These are phyloP conservation scores for Trichogramma dendrolimi DNA, from an alignment of 2,888 invertebrate genomes.

Conservation along the genomic window DNA sequence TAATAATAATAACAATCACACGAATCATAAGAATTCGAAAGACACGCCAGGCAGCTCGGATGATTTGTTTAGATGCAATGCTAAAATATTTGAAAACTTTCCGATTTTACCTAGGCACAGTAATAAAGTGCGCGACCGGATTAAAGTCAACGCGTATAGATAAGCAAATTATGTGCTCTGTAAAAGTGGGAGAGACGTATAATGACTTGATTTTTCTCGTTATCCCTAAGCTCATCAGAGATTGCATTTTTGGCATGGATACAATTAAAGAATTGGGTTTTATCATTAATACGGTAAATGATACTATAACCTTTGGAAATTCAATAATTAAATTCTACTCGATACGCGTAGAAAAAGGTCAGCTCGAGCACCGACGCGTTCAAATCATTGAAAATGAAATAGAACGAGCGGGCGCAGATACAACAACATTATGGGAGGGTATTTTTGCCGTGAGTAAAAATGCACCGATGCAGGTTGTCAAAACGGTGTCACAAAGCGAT, in stretches of 20 bases:
- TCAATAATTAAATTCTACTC: not conserved
- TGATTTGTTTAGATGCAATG: not conserved
- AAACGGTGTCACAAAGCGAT: not conserved
- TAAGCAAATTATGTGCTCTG: not conserved
- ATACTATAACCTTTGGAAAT: not conserved
- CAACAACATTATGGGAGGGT: too few relatives aligned
- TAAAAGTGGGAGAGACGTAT: not conserved
- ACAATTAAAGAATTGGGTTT: not conserved
- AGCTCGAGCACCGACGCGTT: too few relatives aligned
- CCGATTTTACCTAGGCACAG: slow-evolving; percentile 1
- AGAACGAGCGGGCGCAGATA: too few relatives aligned
- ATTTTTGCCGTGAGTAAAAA: too few relatives aligned
- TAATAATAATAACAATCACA: too few relatives aligned
- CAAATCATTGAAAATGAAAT: too few relatives aligned
- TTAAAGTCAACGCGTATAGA: slow-evolving; percentile 5
- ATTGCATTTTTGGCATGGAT: not conserved
- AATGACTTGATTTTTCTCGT: not conserved
- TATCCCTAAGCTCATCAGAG: not conserved
- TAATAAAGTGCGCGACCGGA: not conserved
- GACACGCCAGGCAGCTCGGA: not conserved
- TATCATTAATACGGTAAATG: too few relatives aligned
- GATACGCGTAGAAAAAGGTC: too few relatives aligned
- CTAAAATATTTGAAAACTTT: not conserved
- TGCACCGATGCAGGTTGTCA: too few relatives aligned
- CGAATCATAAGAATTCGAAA: too few relatives aligned